These are phyloP conservation scores for Bombus huntii DNA, from an alignment of 1,140 invertebrate genomes.

Conservation along the genomic window DNA sequence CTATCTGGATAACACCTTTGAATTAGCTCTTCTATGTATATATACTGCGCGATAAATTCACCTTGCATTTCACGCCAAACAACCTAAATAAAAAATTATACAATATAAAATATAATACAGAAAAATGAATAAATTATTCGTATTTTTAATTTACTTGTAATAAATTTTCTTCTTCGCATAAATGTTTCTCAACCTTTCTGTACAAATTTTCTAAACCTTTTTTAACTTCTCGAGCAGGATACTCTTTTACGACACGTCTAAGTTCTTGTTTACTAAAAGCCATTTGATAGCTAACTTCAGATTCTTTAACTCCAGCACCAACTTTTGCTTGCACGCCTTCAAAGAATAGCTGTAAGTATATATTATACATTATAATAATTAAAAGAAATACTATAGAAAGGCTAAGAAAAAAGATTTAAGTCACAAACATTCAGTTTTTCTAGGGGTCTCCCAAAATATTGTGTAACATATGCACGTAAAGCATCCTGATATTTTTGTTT, in stretches of 20 bases:
- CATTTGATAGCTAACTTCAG: constrained; percentile 98
- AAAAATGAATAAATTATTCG: not conserved
- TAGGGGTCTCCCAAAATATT: constrained; percentile 96
- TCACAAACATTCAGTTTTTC: constrained; percentile 95
- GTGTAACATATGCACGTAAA: constrained; percentile 94
- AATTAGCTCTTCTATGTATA: constrained; percentile 96
- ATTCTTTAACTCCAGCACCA: constrained; percentile 96
- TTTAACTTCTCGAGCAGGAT: constrained; percentile 97
- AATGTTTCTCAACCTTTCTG: constrained; percentile 98
- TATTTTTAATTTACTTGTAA: constrained; percentile 87
- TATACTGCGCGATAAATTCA: constrained; percentile 99
- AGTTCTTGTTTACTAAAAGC: constrained; percentile 98
- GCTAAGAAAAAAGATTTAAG: constrained; percentile 39
- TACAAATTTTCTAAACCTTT: constrained; percentile 97
- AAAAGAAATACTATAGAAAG: constrained; percentile 15
- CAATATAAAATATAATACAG: constrained; percentile 22
- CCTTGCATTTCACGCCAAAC: constrained; percentile 99
- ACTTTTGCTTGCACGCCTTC: constrained; percentile 96
- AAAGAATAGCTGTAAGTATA: constrained; percentile 91
- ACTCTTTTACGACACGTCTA: constrained; percentile 96
- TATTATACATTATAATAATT: not conserved
- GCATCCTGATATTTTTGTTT: constrained; percentile 96
- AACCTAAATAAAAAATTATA: constrained; percentile 84
- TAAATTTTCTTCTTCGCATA: constrained; percentile 97
- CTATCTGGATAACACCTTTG: constrained; percentile 98